Conservation (phyloP, 2,797 vertebrate species). For the Gila robusta region DNA sequence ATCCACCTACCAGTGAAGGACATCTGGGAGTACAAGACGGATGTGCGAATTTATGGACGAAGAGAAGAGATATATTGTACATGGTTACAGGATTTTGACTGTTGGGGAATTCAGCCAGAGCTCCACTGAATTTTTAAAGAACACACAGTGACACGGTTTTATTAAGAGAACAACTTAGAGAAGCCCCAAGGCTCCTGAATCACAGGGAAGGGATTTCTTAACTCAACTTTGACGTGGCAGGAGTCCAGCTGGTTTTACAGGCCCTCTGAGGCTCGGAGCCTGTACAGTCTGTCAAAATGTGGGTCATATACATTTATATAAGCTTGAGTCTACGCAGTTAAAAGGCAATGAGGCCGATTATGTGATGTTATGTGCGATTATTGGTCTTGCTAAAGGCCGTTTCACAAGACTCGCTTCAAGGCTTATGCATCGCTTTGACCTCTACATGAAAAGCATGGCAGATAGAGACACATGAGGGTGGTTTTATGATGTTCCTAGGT, state of each 20-base stretch:
- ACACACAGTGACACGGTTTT: slow-evolving; percentile 34
- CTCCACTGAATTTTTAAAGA: slow-evolving; percentile 22
- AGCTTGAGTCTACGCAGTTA: neutral
- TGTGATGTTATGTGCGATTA: neutral
- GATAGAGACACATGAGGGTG: neutral
- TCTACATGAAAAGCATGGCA: neutral
- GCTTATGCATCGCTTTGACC: neutral
- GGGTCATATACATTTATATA: slow-evolving; percentile 35
- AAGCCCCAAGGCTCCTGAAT: slow-evolving; percentile 34
- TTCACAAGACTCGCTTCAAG: slow-evolving; percentile 10
- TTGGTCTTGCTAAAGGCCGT: slow-evolving; percentile 21
- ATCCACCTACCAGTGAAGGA: slow-evolving; percentile 1
- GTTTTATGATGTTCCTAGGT: neutral
- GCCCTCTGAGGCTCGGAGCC: slow-evolving; percentile 10
- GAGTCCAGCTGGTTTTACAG: slow-evolving; percentile 27
- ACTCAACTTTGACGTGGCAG: slow-evolving; percentile 27
- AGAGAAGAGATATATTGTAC: neutral
- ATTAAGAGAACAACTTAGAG: slow-evolving; percentile 24
- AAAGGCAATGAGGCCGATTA: slow-evolving; percentile 11
- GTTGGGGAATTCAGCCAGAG: slow-evolving; percentile 16
- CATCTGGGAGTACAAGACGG: neutral
- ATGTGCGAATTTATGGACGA: neutral
- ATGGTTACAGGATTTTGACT: slow-evolving; percentile 5
- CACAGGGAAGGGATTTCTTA: slow-evolving; percentile 42
- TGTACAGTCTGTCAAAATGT: slow-evolving; percentile 22